Base-by-base conservation (phyloP, 1,140 invertebrate genomes). In the Goniozus legneri region DNA sequence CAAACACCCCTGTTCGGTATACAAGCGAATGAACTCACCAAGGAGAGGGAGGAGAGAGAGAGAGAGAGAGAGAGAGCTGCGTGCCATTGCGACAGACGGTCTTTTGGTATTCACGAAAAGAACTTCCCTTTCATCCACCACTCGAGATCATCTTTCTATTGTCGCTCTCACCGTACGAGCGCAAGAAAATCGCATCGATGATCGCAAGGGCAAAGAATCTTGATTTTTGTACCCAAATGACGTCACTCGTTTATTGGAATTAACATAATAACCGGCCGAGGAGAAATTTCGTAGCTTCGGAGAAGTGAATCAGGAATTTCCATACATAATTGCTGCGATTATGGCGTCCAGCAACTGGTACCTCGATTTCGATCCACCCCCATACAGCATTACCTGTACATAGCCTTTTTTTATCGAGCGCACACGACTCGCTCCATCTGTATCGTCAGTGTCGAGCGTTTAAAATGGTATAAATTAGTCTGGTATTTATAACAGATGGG, bases 271-370 rank as follows among this genome's bases (percentile, higher is more conserved):
- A n/a, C n/a, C n/a, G n/a, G n/a, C n/a, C n/a, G n/a, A n/a, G n/a
- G n/a, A n/a, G n/a, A n/a, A n/a, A n/a, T n/a, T n/a, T n/a, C n/a
- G n/a, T n/a, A n/a, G n/a, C n/a, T n/a, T n/a, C n/a, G n/a, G n/a
- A n/a, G n/a, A n/a, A n/a, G 62, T 73, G 65, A 71, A 73, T 73
- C 70, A 66, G 62, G 55, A 66, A 73, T 75, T 73, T 73, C 60
- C 71, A 73, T 73, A 66, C 54, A 62, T 73, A 73, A 73, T 75
- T 73, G 64, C 58, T 51, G 51, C 65, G 63, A 73, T 73, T 71
- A 72, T 60, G 50, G 57, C 49, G 38, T 56, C 58, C 59, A 50
- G 57, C 67, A 73, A 73, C 69, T 73, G 71, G 60, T 66, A 59
- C 56, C 51, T n/a, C n/a, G n/a, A n/a, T n/a, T n/a, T n/a, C n/a